These are phyloP conservation scores for Anolis apletophallus DNA, from an alignment of 2,797 vertebrate genomes.

Conservation along the genomic window DNA sequence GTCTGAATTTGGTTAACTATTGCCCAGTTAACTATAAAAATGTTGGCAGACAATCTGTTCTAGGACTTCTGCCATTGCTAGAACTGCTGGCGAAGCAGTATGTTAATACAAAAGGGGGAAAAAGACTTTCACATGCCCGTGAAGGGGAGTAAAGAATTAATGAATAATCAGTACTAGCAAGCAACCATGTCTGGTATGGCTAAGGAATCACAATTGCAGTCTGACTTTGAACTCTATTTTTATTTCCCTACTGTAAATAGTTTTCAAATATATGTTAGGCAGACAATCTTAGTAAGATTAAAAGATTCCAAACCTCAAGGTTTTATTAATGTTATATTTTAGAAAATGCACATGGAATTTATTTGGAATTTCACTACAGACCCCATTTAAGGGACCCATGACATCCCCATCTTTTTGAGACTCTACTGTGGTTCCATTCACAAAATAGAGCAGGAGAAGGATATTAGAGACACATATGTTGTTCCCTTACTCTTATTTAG, in stretches of 20 bases:
- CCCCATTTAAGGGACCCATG: neutral
- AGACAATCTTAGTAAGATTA: neutral
- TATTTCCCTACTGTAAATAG: constrained; percentile 17
- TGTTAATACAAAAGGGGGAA: constrained; percentile 4
- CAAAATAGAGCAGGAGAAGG: neutral
- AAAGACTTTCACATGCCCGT: constrained; percentile 12
- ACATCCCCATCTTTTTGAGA: constrained; percentile 9
- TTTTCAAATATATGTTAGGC: constrained; percentile 31
- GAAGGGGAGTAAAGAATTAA: neutral
- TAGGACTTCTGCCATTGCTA: constrained; percentile 19
- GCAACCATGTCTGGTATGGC: neutral
- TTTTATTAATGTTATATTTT: constrained; percentile 21
- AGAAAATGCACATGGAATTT: neutral
- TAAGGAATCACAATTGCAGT: constrained; percentile 24
- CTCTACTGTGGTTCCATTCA: neutral
- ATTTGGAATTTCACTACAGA: constrained; percentile 10
- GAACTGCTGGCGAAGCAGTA: constrained; percentile 15
- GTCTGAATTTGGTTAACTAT: constrained; percentile 17
- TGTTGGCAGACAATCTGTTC: constrained; percentile 7
- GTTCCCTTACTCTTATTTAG: neutral
- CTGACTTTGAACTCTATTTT: constrained; percentile 30
- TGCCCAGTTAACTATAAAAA: constrained; percentile 27
- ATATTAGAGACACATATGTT: neutral
- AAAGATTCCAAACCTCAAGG: neutral
- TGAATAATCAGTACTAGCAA: constrained; percentile 27